These are phyloP conservation scores for Lerema accius DNA, from an alignment of 1,140 invertebrate genomes.

Conservation along the genomic window DNA sequence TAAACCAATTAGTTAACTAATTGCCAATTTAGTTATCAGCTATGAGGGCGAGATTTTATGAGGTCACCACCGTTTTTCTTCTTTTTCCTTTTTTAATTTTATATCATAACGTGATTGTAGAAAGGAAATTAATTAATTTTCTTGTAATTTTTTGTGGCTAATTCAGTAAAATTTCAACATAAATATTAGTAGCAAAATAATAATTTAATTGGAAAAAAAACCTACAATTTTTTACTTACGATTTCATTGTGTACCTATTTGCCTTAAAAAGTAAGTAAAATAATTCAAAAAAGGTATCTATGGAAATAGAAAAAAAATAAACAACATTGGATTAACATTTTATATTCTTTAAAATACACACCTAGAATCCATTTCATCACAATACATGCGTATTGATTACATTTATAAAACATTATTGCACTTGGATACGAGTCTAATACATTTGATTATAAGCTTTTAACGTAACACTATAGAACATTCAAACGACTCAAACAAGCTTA, in stretches of 20 bases:
- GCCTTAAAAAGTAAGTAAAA: too few relatives aligned
- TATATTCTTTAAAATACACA: constrained; percentile 81
- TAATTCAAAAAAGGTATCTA: too few relatives aligned
- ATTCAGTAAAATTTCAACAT: too few relatives aligned
- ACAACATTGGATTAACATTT: constrained; percentile 71
- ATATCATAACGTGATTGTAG: not conserved
- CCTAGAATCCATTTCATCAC: constrained; percentile 75
- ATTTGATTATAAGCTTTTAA: constrained; percentile 42
- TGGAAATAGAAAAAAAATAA: constrained; percentile 39
- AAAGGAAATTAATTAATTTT: too few relatives aligned
- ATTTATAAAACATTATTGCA: constrained; percentile 76
- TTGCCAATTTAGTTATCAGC: constrained; percentile 38
- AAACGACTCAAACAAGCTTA: constrained; percentile 23
- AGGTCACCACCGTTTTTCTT: too few relatives aligned
- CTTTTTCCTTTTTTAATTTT: too few relatives aligned
- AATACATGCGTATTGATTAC: constrained; percentile 67
- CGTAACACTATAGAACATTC: constrained; percentile 32
- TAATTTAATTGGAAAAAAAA: too few relatives aligned
- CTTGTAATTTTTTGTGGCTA: too few relatives aligned
- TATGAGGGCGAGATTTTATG: too few relatives aligned
- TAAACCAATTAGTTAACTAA: constrained; percentile 37
- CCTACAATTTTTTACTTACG: too few relatives aligned
- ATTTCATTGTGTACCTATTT: too few relatives aligned
- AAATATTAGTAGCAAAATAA: too few relatives aligned
- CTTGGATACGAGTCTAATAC: constrained; percentile 57